Evolutionary conservation across 2,113 vertebrate species (phyloP).

Genomic region (Oreotrochilus melanogaster): DNA sequence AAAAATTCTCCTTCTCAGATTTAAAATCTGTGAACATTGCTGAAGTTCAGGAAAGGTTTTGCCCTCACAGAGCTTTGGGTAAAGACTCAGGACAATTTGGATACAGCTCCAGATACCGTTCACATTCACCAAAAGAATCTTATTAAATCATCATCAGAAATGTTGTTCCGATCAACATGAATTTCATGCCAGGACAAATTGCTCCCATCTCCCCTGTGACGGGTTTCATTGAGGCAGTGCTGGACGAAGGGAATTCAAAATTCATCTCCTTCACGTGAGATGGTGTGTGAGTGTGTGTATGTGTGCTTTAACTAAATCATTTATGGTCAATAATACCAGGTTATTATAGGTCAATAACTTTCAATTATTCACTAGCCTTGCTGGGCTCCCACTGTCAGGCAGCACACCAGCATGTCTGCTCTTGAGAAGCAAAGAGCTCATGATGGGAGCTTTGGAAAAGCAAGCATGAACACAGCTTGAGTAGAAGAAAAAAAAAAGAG

Average conservation of each 20-base stretch:
- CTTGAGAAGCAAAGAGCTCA: constrained; percentile 61
- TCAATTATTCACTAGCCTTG: constrained; percentile 74
- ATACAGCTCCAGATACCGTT: not conserved
- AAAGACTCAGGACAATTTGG: not conserved
- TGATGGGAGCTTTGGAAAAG: constrained; percentile 67
- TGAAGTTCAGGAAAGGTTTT: not conserved
- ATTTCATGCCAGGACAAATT: not conserved
- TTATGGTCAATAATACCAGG: constrained; percentile 77
- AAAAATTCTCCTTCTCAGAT: not conserved
- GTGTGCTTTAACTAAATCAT: constrained; percentile 68
- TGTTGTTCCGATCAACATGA: not conserved
- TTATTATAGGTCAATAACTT: constrained; percentile 77
- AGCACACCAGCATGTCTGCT: constrained; percentile 38
- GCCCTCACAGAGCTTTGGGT: not conserved
- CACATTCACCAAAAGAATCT: not conserved
- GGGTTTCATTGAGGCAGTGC: not conserved
- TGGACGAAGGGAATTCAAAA: constrained; percentile 39
- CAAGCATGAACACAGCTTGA: constrained; percentile 51
- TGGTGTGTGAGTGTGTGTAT: not conserved
- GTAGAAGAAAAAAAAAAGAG: constrained; percentile 25
- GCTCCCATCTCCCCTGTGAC: not conserved
- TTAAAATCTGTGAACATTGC: not conserved
- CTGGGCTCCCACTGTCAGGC: constrained; percentile 59
- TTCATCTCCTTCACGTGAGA: constrained; percentile 43
- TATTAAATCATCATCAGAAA: not conserved